Conservation (phyloP, 2,113 vertebrate species). For the Hippocampus guttulatus region DNA sequence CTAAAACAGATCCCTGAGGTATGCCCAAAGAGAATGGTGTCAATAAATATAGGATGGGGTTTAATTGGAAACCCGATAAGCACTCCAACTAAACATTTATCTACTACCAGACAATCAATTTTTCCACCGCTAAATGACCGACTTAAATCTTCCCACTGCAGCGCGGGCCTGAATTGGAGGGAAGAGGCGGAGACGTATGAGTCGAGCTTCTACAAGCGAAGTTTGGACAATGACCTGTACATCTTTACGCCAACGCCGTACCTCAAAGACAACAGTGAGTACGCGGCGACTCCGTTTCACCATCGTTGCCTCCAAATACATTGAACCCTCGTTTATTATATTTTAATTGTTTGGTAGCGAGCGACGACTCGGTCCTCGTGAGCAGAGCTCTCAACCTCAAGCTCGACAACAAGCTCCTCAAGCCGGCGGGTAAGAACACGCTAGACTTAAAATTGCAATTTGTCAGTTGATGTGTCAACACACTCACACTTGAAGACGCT, state of each 20-base stretch:
- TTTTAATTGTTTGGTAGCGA: slow-evolving; percentile 43
- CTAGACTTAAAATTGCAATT: neutral
- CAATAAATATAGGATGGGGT: neutral
- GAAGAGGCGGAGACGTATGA: slow-evolving; percentile 91
- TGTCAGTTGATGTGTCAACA: slow-evolving; percentile 22
- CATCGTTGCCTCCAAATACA: no score
- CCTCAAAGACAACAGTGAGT: slow-evolving; percentile 77
- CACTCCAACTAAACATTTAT: neutral
- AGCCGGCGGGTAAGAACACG: slow-evolving; percentile 83
- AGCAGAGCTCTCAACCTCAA: slow-evolving; percentile 87
- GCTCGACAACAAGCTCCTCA: slow-evolving; percentile 77
- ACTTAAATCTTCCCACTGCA: slow-evolving; percentile 19
- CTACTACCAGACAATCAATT: neutral
- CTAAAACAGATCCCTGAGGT: slow-evolving; percentile 4
- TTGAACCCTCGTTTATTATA: no score
- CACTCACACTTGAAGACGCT: slow-evolving; percentile 1
- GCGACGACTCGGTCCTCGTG: slow-evolving; percentile 85
- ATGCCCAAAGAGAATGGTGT: neutral
- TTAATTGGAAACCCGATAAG: neutral
- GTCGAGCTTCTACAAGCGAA: slow-evolving; percentile 92
- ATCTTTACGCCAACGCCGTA: slow-evolving; percentile 85
- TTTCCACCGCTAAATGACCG: neutral
- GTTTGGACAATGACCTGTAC: slow-evolving; percentile 90
- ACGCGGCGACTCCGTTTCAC: neutral
- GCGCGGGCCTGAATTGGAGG: slow-evolving; percentile 82